Percentiles rank a stretch among this genome's conserved stretches.
These are phyloP conservation scores for Bhutanitis thaidina DNA, from an alignment of 2,888 invertebrate species.

Conservation along the genomic window DNA sequence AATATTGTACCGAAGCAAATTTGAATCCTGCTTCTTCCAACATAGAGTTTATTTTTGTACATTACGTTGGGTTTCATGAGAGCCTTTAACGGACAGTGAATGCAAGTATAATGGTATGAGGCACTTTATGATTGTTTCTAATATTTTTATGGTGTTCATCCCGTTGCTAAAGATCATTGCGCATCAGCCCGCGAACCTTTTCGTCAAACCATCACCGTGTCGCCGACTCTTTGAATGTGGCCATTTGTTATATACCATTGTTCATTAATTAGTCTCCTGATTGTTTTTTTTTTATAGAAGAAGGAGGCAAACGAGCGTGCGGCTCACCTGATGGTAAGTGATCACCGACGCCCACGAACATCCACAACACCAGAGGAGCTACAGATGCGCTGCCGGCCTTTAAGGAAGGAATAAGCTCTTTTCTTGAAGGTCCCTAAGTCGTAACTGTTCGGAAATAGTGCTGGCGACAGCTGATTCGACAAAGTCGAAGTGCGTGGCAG, in stretches of 20 bases:
- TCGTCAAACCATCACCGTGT: conserved; percentile 24
- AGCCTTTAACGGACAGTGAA: not conserved
- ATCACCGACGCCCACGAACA: no score
- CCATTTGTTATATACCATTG: conserved; percentile 14
- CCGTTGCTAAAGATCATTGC: conserved; percentile 34
- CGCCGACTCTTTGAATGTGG: conserved; percentile 9
- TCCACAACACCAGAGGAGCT: no score
- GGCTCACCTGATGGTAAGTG: no score
- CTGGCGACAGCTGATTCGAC: no score
- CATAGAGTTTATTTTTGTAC: conserved; percentile 8
- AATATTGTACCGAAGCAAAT: not conserved
- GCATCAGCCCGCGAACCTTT: conserved; percentile 29
- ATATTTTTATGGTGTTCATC: conserved; percentile 37
- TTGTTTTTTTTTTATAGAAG: no score
- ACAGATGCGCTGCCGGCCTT: no score
- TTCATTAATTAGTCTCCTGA: conserved; percentile 7
- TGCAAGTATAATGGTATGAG: conserved; percentile 19
- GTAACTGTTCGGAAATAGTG: no score
- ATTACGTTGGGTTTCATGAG: not conserved
- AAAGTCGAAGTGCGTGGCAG: no score
- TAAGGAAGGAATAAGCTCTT: no score
- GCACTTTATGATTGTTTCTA: conserved; percentile 32
- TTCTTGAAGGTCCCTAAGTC: no score
- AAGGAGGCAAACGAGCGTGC: no score
- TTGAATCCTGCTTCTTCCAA: not conserved